Percentiles rank a stretch among this genome's conserved stretches.
Evolutionary conservation across 1,140 invertebrate genomes (phyloP).

Genomic region (Trachymyrmex septentrionalis): DNA sequence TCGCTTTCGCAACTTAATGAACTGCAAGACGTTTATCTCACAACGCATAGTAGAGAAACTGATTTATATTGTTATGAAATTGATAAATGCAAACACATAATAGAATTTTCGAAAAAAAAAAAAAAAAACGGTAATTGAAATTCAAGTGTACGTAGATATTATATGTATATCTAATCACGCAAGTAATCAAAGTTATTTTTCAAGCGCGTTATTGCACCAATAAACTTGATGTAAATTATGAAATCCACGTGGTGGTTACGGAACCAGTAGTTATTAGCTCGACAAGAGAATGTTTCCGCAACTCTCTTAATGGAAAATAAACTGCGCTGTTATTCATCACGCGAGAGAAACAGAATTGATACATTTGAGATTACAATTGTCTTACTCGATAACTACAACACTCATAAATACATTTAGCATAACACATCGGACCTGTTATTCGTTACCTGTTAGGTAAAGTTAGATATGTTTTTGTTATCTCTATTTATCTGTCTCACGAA

Average conservation of each 20-base stretch:
- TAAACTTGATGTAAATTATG: conserved; percentile 49
- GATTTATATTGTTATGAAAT: conserved; percentile 8
- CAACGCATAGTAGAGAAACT: background rate
- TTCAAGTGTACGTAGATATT: background rate
- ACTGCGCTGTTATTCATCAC: conserved; percentile 8
- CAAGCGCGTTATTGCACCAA: conserved; percentile 27
- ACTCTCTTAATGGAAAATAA: conserved; percentile 44
- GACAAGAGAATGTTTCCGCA: conserved; percentile 52
- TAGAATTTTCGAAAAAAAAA: background rate
- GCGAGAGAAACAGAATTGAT: background rate
- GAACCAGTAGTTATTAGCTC: conserved; percentile 47
- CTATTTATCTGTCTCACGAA: conserved; percentile 11
- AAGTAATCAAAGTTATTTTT: conserved; percentile 43
- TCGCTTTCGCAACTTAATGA: background rate
- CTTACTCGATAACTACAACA: background rate
- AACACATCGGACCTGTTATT: background rate
- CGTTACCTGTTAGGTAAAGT: background rate
- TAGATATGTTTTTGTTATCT: conserved; percentile 10
- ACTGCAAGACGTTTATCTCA: background rate
- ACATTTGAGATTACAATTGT: conserved; percentile 34
- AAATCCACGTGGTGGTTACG: conserved; percentile 24
- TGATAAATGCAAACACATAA: conserved; percentile 1
- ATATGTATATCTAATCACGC: background rate
- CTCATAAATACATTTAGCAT: conserved; percentile 14
- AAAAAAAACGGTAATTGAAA: conserved; percentile 1